phyloP scores from a whole-genome alignment of 2,113 vertebrate species.

The Myiopsitta monachus region DNA sequence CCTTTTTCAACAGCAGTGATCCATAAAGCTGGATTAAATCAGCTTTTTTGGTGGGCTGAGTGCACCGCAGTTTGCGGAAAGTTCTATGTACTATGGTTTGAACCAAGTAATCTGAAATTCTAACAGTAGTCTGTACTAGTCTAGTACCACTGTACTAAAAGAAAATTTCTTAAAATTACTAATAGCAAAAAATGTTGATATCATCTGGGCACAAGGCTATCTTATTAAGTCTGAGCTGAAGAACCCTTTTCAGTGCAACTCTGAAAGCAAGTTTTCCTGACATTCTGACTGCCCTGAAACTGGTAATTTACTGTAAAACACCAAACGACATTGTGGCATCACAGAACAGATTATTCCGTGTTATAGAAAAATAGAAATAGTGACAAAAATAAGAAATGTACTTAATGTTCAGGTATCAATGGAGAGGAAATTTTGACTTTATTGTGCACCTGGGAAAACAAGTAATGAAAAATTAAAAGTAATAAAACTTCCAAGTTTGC shows the following conservation, averaged over 20 bases:
- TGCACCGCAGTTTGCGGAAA: constrained; percentile 53
- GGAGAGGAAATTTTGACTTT: neutral
- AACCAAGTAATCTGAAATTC: constrained; percentile 62
- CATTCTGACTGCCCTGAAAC: neutral
- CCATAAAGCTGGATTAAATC: constrained; percentile 60
- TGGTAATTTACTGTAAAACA: neutral
- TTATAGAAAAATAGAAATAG: neutral
- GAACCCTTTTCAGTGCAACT: neutral
- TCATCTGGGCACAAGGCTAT: neutral
- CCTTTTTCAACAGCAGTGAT: constrained; percentile 49
- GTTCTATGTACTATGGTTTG: constrained; percentile 50
- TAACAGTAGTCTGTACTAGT: constrained; percentile 41
- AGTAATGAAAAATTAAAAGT: neutral
- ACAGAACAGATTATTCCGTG: neutral
- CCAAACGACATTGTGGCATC: neutral
- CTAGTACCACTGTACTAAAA: neutral
- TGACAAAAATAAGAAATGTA: neutral
- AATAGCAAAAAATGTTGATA: neutral
- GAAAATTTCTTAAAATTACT: constrained; percentile 46
- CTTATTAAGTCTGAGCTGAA: neutral
- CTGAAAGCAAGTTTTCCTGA: neutral
- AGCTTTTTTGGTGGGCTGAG: constrained; percentile 47
- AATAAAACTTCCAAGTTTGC: neutral
- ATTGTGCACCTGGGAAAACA: neutral
- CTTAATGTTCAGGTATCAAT: neutral